phyloP scores from a whole-genome alignment of 2,113 vertebrate species.

The Aspidoscelis tigris region DNA sequence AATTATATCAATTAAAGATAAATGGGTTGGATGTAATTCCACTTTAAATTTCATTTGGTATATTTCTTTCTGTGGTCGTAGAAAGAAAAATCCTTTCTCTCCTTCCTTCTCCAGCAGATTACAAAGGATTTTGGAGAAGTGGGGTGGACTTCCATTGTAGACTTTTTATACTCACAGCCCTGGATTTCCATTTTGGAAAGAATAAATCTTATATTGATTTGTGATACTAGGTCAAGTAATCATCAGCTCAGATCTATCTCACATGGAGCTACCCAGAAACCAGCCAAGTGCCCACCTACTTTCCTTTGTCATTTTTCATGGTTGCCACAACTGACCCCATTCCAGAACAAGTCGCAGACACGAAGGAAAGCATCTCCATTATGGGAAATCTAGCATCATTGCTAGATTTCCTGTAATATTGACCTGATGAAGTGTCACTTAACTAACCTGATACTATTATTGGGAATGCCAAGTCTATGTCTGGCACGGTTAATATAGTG shows the following conservation, averaged over 20 bases:
- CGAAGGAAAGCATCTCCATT: too few relatives aligned
- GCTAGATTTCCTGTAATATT: too few relatives aligned
- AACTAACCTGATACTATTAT: too few relatives aligned
- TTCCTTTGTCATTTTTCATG: too few relatives aligned
- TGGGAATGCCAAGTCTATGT: too few relatives aligned
- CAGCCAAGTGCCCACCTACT: too few relatives aligned
- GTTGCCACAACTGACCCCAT: too few relatives aligned
- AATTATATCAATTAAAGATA: conserved; percentile 58
- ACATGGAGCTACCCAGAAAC: too few relatives aligned
- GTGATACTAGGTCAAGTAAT: neutral
- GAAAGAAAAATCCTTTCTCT: neutral
- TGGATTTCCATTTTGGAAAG: neutral
- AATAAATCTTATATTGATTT: neutral
- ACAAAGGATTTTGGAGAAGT: neutral
- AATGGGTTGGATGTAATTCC: neutral
- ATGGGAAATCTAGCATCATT: too few relatives aligned
- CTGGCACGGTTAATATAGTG: too few relatives aligned
- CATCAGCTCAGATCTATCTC: neutral
- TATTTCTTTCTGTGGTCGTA: neutral
- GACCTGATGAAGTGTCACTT: too few relatives aligned
- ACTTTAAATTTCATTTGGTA: conserved; percentile 4
- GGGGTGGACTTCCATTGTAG: neutral
- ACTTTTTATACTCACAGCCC: neutral
- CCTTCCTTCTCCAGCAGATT: neutral
- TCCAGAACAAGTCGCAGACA: too few relatives aligned